Evolutionary conservation across 2,797 vertebrate species (phyloP).

Genomic region (Syndactyla subalaris): DNA sequence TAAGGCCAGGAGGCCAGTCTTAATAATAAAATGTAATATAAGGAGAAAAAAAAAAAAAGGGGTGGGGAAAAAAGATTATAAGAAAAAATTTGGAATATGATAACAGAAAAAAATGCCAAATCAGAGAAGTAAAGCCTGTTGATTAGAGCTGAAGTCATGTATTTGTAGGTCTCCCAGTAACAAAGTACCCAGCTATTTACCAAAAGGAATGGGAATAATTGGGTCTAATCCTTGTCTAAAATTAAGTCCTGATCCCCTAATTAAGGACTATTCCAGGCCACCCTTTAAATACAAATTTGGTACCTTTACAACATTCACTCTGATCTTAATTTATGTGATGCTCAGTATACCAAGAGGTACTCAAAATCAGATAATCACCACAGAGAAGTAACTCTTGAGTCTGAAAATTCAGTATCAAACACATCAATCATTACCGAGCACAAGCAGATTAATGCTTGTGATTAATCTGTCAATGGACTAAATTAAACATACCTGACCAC

Average conservation of each 20-base stretch:
- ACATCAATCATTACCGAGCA: neutral
- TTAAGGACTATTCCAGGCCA: neutral
- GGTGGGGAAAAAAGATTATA: rapidly evolving
- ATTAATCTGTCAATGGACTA: neutral
- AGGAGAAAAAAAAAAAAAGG: neutral
- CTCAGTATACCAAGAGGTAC: neutral
- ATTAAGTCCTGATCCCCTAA: neutral
- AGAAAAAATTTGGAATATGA: neutral
- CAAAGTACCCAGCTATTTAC: neutral
- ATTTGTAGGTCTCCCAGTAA: neutral
- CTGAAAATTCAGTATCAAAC: neutral
- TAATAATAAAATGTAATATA: neutral
- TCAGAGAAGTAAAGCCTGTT: neutral
- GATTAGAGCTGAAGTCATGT: neutral
- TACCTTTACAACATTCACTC: neutral
- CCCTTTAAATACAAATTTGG: neutral
- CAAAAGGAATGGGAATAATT: neutral
- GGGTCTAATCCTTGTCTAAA: neutral
- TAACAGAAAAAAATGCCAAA: neutral
- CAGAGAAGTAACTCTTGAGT: neutral
- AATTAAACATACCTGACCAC: neutral
- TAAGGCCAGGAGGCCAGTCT: neutral
- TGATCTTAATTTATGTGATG: neutral
- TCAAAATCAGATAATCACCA: neutral
- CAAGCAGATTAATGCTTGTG: neutral